phyloP scores from a whole-genome alignment of 2,888 invertebrate species.

The Mactromeris polynyma region DNA sequence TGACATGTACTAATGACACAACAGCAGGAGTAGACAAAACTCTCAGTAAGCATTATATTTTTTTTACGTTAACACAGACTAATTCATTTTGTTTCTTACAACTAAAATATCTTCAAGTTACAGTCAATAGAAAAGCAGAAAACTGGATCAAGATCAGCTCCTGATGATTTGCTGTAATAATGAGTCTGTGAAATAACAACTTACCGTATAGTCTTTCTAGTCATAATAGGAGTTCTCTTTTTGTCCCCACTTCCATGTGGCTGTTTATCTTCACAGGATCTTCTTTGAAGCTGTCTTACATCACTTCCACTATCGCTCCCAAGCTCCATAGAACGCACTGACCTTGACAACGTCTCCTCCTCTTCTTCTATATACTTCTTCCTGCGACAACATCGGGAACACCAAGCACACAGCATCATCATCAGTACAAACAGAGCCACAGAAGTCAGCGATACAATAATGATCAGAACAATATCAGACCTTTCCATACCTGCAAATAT shows the following conservation, averaged over 20 bases:
- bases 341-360: slow-evolving; percentile 47
- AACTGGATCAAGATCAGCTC: too few relatives aligned
- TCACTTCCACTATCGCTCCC: slow-evolving; percentile 41
- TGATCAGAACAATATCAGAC: slow-evolving; percentile 46
- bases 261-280: slow-evolving; percentile 53
- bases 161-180: neutral
- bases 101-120: too few relatives aligned
- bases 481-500: slow-evolving; percentile 61
- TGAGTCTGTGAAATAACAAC: neutral
- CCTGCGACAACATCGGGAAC: slow-evolving; percentile 52
- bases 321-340: slow-evolving; percentile 56
- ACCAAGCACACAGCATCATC: slow-evolving; percentile 63
- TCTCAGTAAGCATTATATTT: too few relatives aligned
- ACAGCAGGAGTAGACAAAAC: too few relatives aligned
- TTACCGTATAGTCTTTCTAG: slow-evolving; percentile 64
- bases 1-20: too few relatives aligned
- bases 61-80: too few relatives aligned
- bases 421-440: slow-evolving; percentile 47
- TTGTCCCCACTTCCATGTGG: slow-evolving; percentile 29
- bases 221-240: slow-evolving; percentile 44
- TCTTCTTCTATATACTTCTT: slow-evolving; percentile 49
- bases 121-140: too few relatives aligned
- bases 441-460: slow-evolving; percentile 51
- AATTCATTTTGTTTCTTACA: too few relatives aligned
- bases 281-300: slow-evolving; percentile 35